Evolutionary conservation across 2,888 invertebrate genomes (phyloP).

Genomic region (Mycalesis mineus): DNA sequence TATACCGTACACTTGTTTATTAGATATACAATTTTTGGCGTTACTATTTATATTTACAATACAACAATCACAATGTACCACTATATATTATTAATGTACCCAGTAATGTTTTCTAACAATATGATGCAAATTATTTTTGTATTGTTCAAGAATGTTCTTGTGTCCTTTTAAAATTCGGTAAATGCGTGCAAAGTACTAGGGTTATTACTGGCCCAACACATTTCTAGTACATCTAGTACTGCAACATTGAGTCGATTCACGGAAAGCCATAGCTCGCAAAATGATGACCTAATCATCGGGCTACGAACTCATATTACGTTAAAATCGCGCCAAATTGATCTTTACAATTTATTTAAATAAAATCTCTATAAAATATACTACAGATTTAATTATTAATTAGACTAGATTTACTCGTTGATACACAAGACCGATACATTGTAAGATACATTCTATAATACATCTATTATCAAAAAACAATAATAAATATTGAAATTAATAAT

Average conservation of each 20-base stretch:
- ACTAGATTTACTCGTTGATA: slow-evolving; percentile 27
- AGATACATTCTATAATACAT: background rate
- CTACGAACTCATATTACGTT: slow-evolving; percentile 17
- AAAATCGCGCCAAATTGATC: slow-evolving; percentile 23
- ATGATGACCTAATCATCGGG: slow-evolving; percentile 42
- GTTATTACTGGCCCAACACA: slow-evolving; percentile 17
- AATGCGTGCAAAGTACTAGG: slow-evolving; percentile 14
- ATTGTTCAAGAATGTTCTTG: background rate
- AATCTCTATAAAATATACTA: slow-evolving; percentile 3
- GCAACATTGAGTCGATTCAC: slow-evolving; percentile 17
- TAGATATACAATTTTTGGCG: too few species aligned
- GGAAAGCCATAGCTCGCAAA: slow-evolving; percentile 24
- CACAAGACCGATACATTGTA: slow-evolving; percentile 6
- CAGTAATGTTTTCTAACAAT: too few species aligned
- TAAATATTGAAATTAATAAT: background rate
- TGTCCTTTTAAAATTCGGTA: background rate
- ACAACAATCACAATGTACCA: too few species aligned
- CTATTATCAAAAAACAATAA: background rate
- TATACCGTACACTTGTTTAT: too few species aligned
- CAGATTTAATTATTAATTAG: slow-evolving; percentile 6
- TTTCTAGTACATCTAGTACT: too few species aligned
- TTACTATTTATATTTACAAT: too few species aligned
- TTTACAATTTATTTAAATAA: slow-evolving; percentile 3
- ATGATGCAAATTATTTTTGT: too few species aligned
- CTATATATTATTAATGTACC: too few species aligned